These are phyloP conservation scores for Trematomus loennbergii DNA, from an alignment of 2,113 vertebrate species.

Conservation along the genomic window DNA sequence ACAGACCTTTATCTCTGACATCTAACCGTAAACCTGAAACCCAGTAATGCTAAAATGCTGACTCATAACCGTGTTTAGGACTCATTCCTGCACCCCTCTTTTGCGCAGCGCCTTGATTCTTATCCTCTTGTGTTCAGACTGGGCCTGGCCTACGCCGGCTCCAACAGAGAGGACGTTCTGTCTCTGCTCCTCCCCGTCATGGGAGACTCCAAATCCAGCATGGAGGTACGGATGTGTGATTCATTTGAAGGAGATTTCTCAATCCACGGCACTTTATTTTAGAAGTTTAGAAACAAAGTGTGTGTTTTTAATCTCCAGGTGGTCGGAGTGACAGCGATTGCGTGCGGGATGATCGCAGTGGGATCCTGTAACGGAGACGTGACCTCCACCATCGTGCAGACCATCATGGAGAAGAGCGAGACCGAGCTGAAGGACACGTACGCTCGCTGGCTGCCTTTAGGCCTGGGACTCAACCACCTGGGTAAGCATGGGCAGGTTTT, in stretches of 20 bases:
- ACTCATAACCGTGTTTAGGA: too few species aligned
- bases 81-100: too few species aligned
- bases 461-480: conserved; percentile 95
- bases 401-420: conserved; percentile 98
- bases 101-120: background rate
- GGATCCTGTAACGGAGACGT: conserved; percentile 98
- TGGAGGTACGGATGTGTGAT: conserved; percentile 89
- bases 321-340: conserved; percentile 94
- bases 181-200: conserved; percentile 97
- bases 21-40: too few species aligned
- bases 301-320: conserved; percentile 82
- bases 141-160: conserved; percentile 95
- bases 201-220: conserved; percentile 98
- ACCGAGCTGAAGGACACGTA: conserved; percentile 97
- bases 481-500: conserved; percentile 78
- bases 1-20: too few species aligned
- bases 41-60: too few species aligned
- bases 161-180: conserved; percentile 96
- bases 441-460: conserved; percentile 95
- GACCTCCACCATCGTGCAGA: conserved; percentile 98
- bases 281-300: background rate
- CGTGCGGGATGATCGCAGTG: conserved; percentile 98
- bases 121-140: conserved; percentile 82
- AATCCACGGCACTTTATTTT: background rate
- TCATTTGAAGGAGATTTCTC: background rate